Evolutionary conservation across 2,797 vertebrate species (phyloP), one percentile per base, ranked within the genome.

Genomic region (Geotrypetes seraphini): DNA sequence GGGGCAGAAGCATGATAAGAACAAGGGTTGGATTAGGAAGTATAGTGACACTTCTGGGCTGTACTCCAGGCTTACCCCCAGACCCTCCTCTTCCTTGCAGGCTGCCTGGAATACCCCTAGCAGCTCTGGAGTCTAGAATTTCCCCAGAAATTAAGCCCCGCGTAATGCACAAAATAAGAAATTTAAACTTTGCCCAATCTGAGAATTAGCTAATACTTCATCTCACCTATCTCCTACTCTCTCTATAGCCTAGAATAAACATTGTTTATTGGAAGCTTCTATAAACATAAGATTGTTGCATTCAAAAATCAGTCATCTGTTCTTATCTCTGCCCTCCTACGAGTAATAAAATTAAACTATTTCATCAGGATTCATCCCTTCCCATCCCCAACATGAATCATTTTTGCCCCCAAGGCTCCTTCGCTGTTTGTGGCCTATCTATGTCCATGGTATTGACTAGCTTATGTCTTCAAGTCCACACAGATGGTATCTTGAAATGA

Each of bases 401-500:
- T 25, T 61, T 68, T 70, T 66, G 58, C 45, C 47, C 53, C 32
- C 36, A 40, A 39, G 29, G 45, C n/a, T 48, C 56, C 49, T 37
- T 49, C 37, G 37, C 31, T 37, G 36, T 26, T 49, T 55, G 33
- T 18, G 38, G 47, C 57, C 63, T 66, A 19, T 61, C 53, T 47
- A 9, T 24, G 36, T 36, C 43, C 36, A 39, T 10, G 20, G 61
- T 64, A 70, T 53, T 69, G 63, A 75, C 67, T 45, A 49, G 26
- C 17, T 45, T 50, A 47, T 44, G 46, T 45, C 50, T 67, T 67
- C 57, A 50, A 55, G 74, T 55, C 39, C 64, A 67, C 60, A 61
- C 23, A 64, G 84, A 91, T 85, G 69, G 33, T 83, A 86, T 87
- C 84, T 73, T 47, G 59, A 53, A 59, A 69, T 69, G 78, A 85